A percentile compares a stretch with the other conserved stretches of the same genome.
These are phyloP conservation scores for Psammodynastes pulverulentus DNA, from an alignment of 2,113 vertebrate species.

Conservation along the genomic window DNA sequence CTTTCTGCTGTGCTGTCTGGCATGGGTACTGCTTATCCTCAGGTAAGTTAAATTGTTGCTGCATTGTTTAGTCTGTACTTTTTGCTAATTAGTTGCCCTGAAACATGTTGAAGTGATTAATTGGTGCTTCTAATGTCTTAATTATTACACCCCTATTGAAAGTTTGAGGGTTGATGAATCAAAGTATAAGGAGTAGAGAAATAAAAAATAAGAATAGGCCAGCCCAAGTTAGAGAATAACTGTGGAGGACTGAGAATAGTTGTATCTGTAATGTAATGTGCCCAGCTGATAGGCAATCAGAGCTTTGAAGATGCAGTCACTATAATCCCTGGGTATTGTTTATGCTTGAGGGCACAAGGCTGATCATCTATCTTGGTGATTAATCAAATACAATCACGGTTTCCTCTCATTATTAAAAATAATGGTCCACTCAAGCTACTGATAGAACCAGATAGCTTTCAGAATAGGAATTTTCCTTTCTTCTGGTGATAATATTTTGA, in stretches of 20 bases:
- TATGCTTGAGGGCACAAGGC: neutral
- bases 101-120: neutral
- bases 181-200: neutral
- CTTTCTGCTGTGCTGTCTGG: constrained; percentile 93
- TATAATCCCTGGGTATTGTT: neutral
- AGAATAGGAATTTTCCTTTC: neutral
- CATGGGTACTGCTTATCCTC: constrained; percentile 95
- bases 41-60: constrained; percentile 71
- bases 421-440: neutral
- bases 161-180: neutral
- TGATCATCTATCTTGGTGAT: neutral
- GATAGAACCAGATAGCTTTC: neutral
- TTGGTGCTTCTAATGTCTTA: neutral
- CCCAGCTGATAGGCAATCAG: neutral
- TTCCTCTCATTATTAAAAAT: neutral
- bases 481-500: neutral
- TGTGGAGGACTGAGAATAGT: neutral
- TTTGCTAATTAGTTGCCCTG: neutral
- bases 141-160: neutral
- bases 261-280: neutral
- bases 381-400: neutral
- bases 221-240: neutral
- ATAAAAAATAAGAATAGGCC: neutral
- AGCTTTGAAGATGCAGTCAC: neutral
- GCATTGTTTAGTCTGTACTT: neutral